Base-by-base conservation (phyloP, 2,888 invertebrate species). In the Erebia ligea region DNA sequence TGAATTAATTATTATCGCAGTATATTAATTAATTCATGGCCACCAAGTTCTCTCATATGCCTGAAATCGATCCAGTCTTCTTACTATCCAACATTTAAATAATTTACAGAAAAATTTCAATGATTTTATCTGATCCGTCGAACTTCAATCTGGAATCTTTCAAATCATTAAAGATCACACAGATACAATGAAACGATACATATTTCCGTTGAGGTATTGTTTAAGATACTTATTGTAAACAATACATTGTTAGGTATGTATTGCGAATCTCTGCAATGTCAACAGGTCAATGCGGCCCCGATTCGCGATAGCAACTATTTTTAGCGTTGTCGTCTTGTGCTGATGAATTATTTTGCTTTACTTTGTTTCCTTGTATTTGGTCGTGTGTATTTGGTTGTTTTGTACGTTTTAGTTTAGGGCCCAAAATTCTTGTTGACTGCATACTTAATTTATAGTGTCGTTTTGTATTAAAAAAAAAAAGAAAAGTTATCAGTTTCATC, bases 211-310 rank as follows among this genome's bases (percentile, higher is more conserved):
- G 11, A 11, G 11, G 11, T 45, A 45, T 45, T 13, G 45, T 45
- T n/a, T 17, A 52, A 17, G 52, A 19, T 45, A 19, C 4, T 13
- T 8, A 42, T 1, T 17, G 19, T 21, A 45, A 34, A 34, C 34
- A 6, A 34, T n/a, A n/a, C n/a, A n/a, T n/a, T n/a, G n/a, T n/a
- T n/a, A n/a, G n/a, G n/a, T n/a, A n/a, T n/a, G 21, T 61, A 15
- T 34, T 13, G 11, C 19, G 40, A 66, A 57, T 45, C 56, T 40
- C 56, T 13, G 65, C 61, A 70, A 65, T 70, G 68, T 70, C 73
- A 70, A 34, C 45, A 65, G 73, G 73, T 71, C 73, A 66, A 52
- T 34, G 59, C 25, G 69, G 58, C 58, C 64, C 15, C 57, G 66
- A 67, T 58, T 52, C 50, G 45, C 42, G 69, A 69, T 69, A 65